Evolutionary conservation across 2,888 invertebrate species (phyloP).

Genomic region (Oscheius sp.): DNA sequence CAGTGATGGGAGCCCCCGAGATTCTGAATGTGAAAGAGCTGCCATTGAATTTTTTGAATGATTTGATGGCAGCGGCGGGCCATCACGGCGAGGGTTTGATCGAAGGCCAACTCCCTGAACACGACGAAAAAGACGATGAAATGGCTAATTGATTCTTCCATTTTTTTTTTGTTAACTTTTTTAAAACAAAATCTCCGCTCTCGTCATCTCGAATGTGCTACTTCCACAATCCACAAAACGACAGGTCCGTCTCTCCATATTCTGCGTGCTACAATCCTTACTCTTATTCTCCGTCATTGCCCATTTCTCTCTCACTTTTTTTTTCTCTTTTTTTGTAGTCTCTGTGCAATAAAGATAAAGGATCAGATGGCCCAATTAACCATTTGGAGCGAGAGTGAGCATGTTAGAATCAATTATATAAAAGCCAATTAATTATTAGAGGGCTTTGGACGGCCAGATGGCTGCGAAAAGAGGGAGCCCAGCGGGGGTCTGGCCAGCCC

Average conservation of each 20-base stretch:
- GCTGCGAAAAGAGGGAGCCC: background rate
- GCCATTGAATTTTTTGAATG: constrained; percentile 45
- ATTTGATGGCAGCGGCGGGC: constrained; percentile 30
- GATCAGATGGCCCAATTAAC: background rate
- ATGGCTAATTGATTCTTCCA: background rate
- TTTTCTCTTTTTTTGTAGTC: background rate
- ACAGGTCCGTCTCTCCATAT: background rate
- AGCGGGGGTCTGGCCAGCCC: constrained; percentile 10
- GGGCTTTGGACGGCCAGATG: constrained; percentile 17
- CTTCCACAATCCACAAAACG: constrained; percentile 1
- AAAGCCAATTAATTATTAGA: constrained; percentile 30
- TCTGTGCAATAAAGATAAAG: constrained; percentile 21
- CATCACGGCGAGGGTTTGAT: background rate
- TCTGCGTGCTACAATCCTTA: constrained; percentile 12
- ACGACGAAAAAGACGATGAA: constrained; percentile 6
- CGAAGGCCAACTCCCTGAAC: constrained; percentile 3
- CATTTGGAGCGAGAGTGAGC: background rate
- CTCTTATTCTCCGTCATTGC: background rate
- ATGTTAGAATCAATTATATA: background rate
- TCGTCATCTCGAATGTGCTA: constrained; percentile 4
- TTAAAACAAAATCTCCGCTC: background rate
- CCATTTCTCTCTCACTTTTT: constrained; percentile 13
- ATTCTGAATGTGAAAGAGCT: constrained; percentile 55
- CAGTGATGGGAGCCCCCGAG: constrained; percentile 36
- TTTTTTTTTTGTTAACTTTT: background rate